Conservation (phyloP, 2,888 invertebrate species). For the Cylindroiulus punctatus region DNA sequence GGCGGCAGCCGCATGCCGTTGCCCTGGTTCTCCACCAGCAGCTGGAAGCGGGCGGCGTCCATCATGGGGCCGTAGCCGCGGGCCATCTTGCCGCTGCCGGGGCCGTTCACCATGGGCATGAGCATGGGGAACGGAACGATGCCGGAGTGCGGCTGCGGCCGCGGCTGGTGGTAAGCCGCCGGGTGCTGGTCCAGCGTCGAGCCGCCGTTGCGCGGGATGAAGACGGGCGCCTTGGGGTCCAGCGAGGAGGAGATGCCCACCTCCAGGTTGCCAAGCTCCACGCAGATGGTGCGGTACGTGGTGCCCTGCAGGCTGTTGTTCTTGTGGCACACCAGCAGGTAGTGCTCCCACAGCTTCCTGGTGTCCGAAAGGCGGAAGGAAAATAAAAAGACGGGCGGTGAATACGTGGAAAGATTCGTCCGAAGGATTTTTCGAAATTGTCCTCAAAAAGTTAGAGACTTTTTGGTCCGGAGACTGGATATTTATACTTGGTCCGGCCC, state of each 20-base stretch:
- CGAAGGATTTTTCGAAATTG: too few species aligned
- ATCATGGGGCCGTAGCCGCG: background rate
- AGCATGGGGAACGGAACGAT: conserved; percentile 6
- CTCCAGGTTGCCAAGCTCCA: conserved; percentile 78
- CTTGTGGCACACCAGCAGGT: conserved; percentile 77
- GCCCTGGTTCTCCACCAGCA: background rate
- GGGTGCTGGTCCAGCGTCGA: background rate
- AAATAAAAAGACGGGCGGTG: background rate
- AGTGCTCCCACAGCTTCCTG: conserved; percentile 82
- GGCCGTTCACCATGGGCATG: conserved; percentile 23
- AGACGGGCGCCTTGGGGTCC: conserved; percentile 85
- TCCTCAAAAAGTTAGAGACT: too few species aligned
- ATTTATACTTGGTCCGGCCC: too few species aligned
- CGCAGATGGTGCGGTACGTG: conserved; percentile 75
- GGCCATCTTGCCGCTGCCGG: background rate
- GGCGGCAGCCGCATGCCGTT: conserved; percentile 19
- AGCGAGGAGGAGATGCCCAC: conserved; percentile 78
- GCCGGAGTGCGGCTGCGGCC: background rate
- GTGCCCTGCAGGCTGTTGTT: conserved; percentile 78
- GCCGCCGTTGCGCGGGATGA: conserved; percentile 72
- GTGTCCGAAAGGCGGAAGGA: background rate
- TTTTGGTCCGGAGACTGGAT: too few species aligned
- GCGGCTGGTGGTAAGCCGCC: background rate
- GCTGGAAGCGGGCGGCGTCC: background rate
- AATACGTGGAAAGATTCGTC: too few species aligned